phyloP scores from a whole-genome alignment of 2,888 invertebrate genomes.

The Graphium colonna region DNA sequence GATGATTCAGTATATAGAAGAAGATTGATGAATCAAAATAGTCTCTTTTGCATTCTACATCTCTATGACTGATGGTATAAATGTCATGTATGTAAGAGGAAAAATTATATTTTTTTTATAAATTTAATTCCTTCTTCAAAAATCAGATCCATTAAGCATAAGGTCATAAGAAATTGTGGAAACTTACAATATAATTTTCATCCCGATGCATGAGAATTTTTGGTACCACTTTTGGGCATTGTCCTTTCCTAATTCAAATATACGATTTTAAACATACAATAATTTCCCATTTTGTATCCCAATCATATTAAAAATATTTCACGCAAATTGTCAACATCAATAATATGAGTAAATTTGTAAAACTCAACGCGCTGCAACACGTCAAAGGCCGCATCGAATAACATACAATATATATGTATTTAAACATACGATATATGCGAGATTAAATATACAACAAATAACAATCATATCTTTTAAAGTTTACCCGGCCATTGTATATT shows the following conservation, averaged over 20 bases:
- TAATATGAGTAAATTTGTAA: slow-evolving; percentile 53
- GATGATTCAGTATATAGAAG: too few relatives aligned
- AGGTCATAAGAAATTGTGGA: too few relatives aligned
- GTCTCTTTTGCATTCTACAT: too few relatives aligned
- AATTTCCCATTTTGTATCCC: slow-evolving; percentile 1
- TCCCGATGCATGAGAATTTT: too few relatives aligned
- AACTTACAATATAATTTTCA: too few relatives aligned
- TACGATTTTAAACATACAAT: neutral
- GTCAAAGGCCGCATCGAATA: slow-evolving; percentile 38
- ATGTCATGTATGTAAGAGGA: too few relatives aligned
- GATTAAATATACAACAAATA: slow-evolving; percentile 42
- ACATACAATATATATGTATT: slow-evolving; percentile 48
- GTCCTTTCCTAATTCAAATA: slow-evolving; percentile 3
- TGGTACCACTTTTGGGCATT: too few relatives aligned
- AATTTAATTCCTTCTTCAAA: too few relatives aligned
- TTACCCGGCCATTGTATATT: slow-evolving; percentile 1
- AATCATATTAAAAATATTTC: neutral
- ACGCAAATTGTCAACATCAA: slow-evolving; percentile 25
- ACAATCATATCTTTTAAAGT: slow-evolving; percentile 35
- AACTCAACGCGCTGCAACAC: slow-evolving; percentile 44
- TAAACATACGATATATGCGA: slow-evolving; percentile 42
- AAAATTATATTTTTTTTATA: too few relatives aligned
- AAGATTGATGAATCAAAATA: too few relatives aligned
- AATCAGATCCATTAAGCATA: too few relatives aligned
- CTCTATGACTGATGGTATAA: too few relatives aligned